Evolutionary conservation across 2,113 vertebrate species (phyloP).

Genomic region (Tupaia chinensis): DNA sequence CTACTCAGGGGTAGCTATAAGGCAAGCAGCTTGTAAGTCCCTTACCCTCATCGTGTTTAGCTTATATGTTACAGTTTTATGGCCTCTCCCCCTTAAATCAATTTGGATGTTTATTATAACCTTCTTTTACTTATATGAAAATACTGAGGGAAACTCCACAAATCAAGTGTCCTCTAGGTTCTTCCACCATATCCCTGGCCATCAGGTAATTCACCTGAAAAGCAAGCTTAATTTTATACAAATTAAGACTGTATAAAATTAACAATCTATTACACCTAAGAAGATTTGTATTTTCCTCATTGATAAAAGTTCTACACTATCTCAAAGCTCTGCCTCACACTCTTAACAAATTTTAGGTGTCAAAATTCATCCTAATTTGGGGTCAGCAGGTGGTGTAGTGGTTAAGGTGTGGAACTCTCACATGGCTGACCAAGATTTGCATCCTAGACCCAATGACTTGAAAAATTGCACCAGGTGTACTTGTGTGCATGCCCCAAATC

Average conservation of each 20-base stretch:
- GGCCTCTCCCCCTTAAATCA: constrained; percentile 2
- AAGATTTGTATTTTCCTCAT: background rate
- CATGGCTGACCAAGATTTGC: no score
- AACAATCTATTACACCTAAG: background rate
- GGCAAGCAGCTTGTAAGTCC: background rate
- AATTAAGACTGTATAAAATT: no score
- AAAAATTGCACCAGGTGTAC: no score
- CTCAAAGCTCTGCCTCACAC: background rate
- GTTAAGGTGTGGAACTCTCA: no score
- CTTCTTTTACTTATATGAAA: constrained; percentile 26
- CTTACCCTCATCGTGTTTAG: background rate
- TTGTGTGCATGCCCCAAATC: no score
- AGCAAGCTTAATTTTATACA: background rate
- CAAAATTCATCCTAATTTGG: background rate
- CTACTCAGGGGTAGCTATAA: background rate
- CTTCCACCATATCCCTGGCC: background rate
- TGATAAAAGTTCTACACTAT: constrained; percentile 40
- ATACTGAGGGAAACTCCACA: background rate
- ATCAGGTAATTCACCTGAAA: background rate
- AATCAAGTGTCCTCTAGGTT: background rate
- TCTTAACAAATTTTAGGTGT: background rate
- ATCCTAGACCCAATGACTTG: no score
- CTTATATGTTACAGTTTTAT: background rate
- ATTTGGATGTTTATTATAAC: background rate
- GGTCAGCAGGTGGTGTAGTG: no score